Conservation (phyloP, 1,140 invertebrate genomes). For the Pinna nobilis region DNA sequence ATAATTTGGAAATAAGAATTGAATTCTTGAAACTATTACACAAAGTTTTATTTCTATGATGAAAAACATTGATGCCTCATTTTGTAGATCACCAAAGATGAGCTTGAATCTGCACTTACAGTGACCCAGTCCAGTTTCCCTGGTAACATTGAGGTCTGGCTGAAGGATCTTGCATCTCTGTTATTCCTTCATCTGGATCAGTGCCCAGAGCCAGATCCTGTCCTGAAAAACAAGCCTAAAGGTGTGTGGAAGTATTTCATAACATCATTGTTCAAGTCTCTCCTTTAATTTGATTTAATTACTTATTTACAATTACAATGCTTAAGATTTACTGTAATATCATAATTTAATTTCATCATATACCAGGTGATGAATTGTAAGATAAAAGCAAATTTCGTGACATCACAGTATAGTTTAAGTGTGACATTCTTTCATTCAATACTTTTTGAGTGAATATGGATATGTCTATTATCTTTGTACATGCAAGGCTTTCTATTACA, state of each 20-base stretch:
- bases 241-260: conserved; percentile 62
- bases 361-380: too few relatives aligned
- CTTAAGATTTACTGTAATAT: too few relatives aligned
- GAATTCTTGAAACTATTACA: not conserved
- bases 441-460: too few relatives aligned
- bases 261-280: not conserved
- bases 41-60: not conserved
- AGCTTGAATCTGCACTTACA: conserved; percentile 63
- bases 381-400: too few relatives aligned
- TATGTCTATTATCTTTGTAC: too few relatives aligned
- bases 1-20: too few relatives aligned
- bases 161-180: conserved; percentile 74
- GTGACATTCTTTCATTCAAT: too few relatives aligned
- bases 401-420: too few relatives aligned
- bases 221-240: conserved; percentile 65
- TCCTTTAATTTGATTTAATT: not conserved
- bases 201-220: conserved; percentile 62
- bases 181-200: conserved; percentile 72
- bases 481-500: too few relatives aligned
- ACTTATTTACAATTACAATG: not conserved
- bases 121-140: conserved; percentile 70
- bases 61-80: conserved; percentile 1
- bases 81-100: conserved; percentile 61
- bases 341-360: too few relatives aligned
- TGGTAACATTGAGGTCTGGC: conserved; percentile 72